A percentile compares a stretch with the other conserved stretches of the same genome.
phyloP scores from a whole-genome alignment of 2,888 invertebrate species.

The Acanthacorydalis orientalis region DNA sequence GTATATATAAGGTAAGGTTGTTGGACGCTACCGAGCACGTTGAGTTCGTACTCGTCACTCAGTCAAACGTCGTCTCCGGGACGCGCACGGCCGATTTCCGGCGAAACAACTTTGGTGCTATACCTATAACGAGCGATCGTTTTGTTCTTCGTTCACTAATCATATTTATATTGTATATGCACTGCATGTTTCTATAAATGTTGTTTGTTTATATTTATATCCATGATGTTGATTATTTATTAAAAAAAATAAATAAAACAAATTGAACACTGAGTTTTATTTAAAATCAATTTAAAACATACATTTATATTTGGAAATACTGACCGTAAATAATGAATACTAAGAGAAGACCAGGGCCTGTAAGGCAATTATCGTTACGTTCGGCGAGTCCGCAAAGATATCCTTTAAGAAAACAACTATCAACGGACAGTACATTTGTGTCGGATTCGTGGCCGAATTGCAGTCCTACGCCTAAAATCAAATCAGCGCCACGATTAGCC shows the following conservation, averaged over 20 bases:
- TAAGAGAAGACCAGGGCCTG: constrained; percentile 18
- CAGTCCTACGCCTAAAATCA: too few relatives aligned
- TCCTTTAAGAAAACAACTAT: constrained; percentile 21
- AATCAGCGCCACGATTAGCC: constrained; percentile 11
- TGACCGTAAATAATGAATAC: constrained; percentile 9
- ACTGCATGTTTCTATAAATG: too few relatives aligned
- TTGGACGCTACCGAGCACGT: constrained; percentile 17
- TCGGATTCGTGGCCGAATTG: not conserved
- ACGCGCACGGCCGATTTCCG: not conserved
- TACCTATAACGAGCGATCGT: not conserved
- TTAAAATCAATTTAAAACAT: not conserved
- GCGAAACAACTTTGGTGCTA: not conserved
- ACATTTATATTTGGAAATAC: too few relatives aligned
- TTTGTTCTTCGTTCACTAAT: not conserved
- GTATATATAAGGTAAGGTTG: constrained; percentile 17
- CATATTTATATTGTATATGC: too few relatives aligned
- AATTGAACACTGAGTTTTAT: too few relatives aligned
- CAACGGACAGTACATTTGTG: constrained; percentile 12
- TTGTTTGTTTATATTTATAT: too few relatives aligned
- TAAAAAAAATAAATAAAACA: too few relatives aligned
- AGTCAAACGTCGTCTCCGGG: constrained; percentile 5
- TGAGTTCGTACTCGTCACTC: constrained; percentile 7
- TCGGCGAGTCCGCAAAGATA: constrained; percentile 13
- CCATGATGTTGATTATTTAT: too few relatives aligned
- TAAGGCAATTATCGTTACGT: constrained; percentile 22